These are phyloP conservation scores for Menidia menidia DNA, from an alignment of 2,797 vertebrate species.

Conservation along the genomic window DNA sequence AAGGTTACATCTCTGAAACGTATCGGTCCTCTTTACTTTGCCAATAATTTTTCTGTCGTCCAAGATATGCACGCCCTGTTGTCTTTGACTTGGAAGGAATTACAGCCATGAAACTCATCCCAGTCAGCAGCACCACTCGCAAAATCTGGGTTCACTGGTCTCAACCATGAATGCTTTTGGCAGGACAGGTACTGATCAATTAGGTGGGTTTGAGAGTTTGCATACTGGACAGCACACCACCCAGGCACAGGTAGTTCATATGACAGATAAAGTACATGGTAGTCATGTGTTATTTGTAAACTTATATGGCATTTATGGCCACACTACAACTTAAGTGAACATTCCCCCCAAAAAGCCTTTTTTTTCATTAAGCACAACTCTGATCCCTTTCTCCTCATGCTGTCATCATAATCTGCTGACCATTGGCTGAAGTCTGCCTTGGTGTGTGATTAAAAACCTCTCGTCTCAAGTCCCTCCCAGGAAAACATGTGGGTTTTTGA, in stretches of 20 bases:
- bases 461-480: not conserved
- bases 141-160: no score
- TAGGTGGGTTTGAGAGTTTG: no score
- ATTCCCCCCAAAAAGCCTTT: no score
- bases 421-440: not conserved
- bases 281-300: not conserved
- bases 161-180: no score
- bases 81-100: not conserved
- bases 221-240: no score
- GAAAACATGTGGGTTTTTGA: constrained; percentile 6
- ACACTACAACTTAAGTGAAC: not conserved
- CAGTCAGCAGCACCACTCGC: no score
- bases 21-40: not conserved
- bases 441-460: not conserved
- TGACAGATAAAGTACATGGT: no score
- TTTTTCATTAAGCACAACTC: not conserved
- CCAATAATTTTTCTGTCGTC: no score
- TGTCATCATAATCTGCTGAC: not conserved
- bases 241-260: no score
- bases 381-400: not conserved
- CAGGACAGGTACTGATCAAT: no score
- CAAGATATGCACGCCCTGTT: not conserved
- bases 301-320: not conserved
- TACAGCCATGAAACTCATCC: not conserved
- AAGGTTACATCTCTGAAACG: not conserved